Evolutionary conservation across 2,888 invertebrate genomes (phyloP).

Genomic region (Andricus curvator): DNA sequence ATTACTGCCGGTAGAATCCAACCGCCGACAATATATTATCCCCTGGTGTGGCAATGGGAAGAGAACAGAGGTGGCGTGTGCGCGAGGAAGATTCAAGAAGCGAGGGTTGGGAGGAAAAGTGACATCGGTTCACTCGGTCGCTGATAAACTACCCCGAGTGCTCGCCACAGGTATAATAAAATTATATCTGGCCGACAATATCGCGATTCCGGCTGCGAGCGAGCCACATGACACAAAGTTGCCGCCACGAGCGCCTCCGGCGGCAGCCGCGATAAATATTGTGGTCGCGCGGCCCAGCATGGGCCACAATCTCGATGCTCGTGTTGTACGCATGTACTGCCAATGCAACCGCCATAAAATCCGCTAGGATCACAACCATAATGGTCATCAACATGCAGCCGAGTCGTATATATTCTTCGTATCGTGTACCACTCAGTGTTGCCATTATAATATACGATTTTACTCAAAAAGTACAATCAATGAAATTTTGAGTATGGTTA

Average conservation of each 20-base stretch:
- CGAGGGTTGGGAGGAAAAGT: slow-evolving; percentile 44
- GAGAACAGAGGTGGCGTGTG: slow-evolving; percentile 29
- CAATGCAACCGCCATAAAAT: background rate
- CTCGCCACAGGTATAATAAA: slow-evolving; percentile 72
- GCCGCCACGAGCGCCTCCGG: slow-evolving; percentile 69
- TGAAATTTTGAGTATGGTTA: too few species aligned
- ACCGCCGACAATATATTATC: slow-evolving; percentile 68
- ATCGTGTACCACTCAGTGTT: too few species aligned
- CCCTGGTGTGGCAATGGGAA: slow-evolving; percentile 54
- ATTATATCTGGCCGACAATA: slow-evolving; percentile 71
- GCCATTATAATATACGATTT: too few species aligned
- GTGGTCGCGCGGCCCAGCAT: slow-evolving; percentile 33
- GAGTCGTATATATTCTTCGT: too few species aligned
- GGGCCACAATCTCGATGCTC: background rate
- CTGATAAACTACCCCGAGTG: slow-evolving; percentile 71
- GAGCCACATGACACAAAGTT: slow-evolving; percentile 66
- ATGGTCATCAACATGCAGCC: too few species aligned
- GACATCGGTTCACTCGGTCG: slow-evolving; percentile 57
- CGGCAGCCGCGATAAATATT: slow-evolving; percentile 73
- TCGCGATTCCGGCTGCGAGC: slow-evolving; percentile 68
- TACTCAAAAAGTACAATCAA: too few species aligned
- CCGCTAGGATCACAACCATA: background rate
- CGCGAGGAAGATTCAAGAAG: slow-evolving; percentile 39
- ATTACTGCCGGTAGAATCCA: slow-evolving; percentile 66
- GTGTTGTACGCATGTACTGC: too few species aligned